Evolutionary conservation across 64 coral and sea anemone species (phyloP).

Genomic region (Exaiptasia diaphana): DNA sequence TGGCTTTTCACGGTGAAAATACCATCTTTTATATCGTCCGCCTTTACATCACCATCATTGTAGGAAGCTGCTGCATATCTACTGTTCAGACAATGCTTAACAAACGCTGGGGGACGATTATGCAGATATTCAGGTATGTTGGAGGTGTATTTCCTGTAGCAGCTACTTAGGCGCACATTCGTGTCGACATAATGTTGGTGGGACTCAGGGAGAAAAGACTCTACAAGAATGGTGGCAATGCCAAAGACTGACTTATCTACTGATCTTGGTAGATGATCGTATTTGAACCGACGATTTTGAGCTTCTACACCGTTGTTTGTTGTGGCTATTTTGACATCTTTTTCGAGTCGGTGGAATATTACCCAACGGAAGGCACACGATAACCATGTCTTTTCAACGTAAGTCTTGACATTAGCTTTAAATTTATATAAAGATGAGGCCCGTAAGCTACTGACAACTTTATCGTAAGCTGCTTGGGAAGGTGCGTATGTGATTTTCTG

Average conservation of each 20-base stretch:
- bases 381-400: slow-evolving; percentile 22
- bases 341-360: not conserved
- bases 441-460: not conserved
- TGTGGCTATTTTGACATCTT: slow-evolving; percentile 24
- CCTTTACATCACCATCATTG: no score
- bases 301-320: slow-evolving; percentile 49
- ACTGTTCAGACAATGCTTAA: no score
- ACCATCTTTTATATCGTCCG: no score
- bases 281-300: slow-evolving; percentile 48
- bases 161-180: no score
- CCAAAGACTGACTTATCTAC: slow-evolving; percentile 42
- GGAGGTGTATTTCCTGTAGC: no score
- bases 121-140: no score
- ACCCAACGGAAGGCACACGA: slow-evolving; percentile 26
- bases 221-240: slow-evolving; percentile 28
- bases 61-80: no score
- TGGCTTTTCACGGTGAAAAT: no score
- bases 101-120: no score
- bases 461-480: not conserved
- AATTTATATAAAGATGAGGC: not conserved
- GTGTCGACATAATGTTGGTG: no score
- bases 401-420: slow-evolving; percentile 8
- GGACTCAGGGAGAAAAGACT: slow-evolving; percentile 23
- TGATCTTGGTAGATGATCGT: slow-evolving; percentile 26
- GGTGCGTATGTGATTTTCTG: slow-evolving; percentile 14